These are phyloP conservation scores for Thunnus maccoyii DNA, from an alignment of 2,113 vertebrate species.

Conservation along the genomic window DNA sequence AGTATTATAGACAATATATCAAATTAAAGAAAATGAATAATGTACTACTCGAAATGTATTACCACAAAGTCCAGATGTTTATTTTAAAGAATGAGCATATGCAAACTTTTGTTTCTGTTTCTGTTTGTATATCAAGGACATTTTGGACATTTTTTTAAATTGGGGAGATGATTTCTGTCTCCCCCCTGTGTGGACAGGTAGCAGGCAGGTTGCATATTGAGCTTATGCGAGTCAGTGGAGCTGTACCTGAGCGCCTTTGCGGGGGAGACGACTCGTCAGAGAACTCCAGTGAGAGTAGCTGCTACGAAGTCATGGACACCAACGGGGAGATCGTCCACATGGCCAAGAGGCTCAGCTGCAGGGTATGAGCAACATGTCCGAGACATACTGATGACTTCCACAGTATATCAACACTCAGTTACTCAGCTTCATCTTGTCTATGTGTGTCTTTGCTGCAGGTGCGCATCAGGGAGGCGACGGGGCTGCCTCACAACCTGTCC, in stretches of 20 bases:
- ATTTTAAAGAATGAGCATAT: neutral
- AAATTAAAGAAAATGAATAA: neutral
- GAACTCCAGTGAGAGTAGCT: slow-evolving; percentile 97
- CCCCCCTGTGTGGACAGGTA: slow-evolving; percentile 82
- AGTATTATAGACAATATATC: neutral
- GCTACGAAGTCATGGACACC: slow-evolving; percentile 92
- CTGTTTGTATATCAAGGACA: neutral
- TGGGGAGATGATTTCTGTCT: neutral
- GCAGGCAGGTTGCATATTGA: slow-evolving; percentile 95
- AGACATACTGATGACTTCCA: neutral
- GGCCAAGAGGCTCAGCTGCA: slow-evolving; percentile 93
- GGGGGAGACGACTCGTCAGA: slow-evolving; percentile 96
- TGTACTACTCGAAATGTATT: neutral
- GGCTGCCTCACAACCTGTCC: slow-evolving; percentile 94
- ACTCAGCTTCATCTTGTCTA: neutral
- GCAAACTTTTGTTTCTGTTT: neutral
- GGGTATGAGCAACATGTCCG: slow-evolving; percentile 81
- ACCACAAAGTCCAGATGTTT: neutral
- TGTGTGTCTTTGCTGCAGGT: slow-evolving; percentile 84
- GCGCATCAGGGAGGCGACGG: slow-evolving; percentile 96
- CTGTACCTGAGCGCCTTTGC: slow-evolving; percentile 88
- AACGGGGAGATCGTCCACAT: slow-evolving; percentile 93
- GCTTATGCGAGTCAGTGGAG: slow-evolving; percentile 92
- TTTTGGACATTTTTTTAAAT: neutral
- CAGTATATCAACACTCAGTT: neutral